Evolutionary conservation across 2,113 vertebrate species (phyloP), one percentile per base, ranked within the genome.

Genomic region (Chiloscyllium plagiosum): DNA sequence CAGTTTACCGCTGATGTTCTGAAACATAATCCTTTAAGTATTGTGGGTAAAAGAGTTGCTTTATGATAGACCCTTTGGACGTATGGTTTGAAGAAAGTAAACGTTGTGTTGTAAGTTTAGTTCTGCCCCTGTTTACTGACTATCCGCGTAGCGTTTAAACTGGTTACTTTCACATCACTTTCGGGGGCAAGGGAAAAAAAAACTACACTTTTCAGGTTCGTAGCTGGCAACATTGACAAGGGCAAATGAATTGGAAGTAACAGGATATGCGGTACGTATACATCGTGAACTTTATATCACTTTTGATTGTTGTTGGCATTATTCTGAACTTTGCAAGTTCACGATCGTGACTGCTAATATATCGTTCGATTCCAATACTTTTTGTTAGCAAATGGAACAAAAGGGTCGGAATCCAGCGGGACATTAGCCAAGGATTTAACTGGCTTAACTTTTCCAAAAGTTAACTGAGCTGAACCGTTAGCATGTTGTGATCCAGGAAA

Each of bases 21-120:
- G 94, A 72, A 72, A 95, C 94, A 68, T 95, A 42, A 70, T 95
- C 68, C 42, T 95, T 95, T 95, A 95, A 95, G 94, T 95, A 95
- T 95, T 95, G 68, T 95, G 94, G 94, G 94, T 95, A 95, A 95
- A 72, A 52, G 94, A 72, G 17, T 33, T 93, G 72, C 20, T 69
- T 37, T 70, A 12, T 47, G 93, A 70, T 24, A 72, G 69, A 52
- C 42, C 69, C 68, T 52, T 72, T 76, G 94, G 47, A 72, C 42
- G 69, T 76, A 42, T 95, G 94, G 69, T 95, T 29, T 70, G 94
- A 42, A 72, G 69, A 72, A 72, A 72, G 15, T 95, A 52, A 95
- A 19, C 69, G 68, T 95, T 50, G 94, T 72, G 19, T 70, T 68
- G 65, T n/a, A 47, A 66, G 65, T 56, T 26, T 10, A 52, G 42